A percentile compares a stretch with the other conserved stretches of the same genome.
These are phyloP conservation scores for Heterodera schachtii DNA, from an alignment of 1,140 invertebrate genomes.

Conservation along the genomic window DNA sequence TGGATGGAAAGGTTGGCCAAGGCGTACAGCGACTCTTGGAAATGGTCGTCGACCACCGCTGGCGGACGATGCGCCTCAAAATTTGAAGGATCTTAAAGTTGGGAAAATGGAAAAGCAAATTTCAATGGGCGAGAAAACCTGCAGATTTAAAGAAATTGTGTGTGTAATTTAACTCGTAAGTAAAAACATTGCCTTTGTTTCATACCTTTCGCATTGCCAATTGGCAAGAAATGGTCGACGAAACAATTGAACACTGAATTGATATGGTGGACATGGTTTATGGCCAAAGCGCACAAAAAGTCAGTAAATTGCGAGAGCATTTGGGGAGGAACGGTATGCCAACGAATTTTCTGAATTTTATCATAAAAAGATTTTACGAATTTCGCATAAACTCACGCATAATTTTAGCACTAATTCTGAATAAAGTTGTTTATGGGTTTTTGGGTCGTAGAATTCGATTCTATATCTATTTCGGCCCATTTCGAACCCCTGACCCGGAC, in stretches of 20 bases:
- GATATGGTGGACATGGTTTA: conserved; percentile 30
- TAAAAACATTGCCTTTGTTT: not conserved
- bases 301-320: conserved; percentile 30
- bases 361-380: not conserved
- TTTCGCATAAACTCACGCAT: conserved; percentile 3
- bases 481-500: no score
- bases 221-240: conserved; percentile 28
- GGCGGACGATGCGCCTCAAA: not conserved
- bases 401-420: conserved; percentile 15
- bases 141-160: not conserved
- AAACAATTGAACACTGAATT: conserved; percentile 20
- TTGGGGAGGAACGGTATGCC: conserved; percentile 23
- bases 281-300: conserved; percentile 29
- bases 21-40: conserved; percentile 1
- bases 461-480: no score
- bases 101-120: not conserved
- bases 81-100: not conserved
- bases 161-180: no score
- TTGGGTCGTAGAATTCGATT: no score
- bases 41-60: not conserved
- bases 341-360: conserved; percentile 22
- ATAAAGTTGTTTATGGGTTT: no score
- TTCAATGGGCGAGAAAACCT: not conserved
- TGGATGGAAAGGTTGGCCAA: conserved; percentile 1
- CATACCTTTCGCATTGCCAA: not conserved